Evolutionary conservation across 2,113 vertebrate genomes (phyloP), one percentile per base, ranked within the genome.

Genomic region (Pogona vitticeps): DNA sequence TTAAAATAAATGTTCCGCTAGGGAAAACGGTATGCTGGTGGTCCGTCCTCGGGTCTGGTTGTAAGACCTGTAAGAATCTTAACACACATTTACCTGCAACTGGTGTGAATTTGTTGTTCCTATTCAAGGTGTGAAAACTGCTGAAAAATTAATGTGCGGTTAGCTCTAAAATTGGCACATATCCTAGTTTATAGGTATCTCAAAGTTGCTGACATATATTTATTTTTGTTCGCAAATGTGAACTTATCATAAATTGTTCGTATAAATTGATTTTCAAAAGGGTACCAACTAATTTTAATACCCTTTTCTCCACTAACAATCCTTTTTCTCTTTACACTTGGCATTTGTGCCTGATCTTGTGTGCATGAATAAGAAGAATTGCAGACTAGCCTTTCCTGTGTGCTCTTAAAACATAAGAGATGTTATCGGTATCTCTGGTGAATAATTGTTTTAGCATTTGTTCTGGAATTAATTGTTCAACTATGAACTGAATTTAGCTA

Each of bases 1-100:
- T 86, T 80, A 75, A 81, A 67, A 67, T 59, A 58, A 88, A 56
- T 88, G 28, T 81, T 83, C 2, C 52, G 76, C 46, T 77, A 3
- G 71, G 78, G n/a, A 18, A 63, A 71, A 28, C 5, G 3, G 38
- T 33, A 33, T 76, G 58, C 38, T 61, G 71, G 40, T 52, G 40
- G 71, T 87, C 79, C 65, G 36, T 52, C 38, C 6, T 6, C 26
- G 42, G 26, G 2, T 63, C 58, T 31, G 31, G 65, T n/a, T 17
- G 42, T 42, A 84, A 75, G 59, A 21, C n/a, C 13, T 76, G 23
- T 76, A 82, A 76, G n/a, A 87, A 65, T 5, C 42, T 67, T 65
- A 40, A 67, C 17, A n/a, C 18, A 56, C 42, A 76, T 52, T 67
- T 82, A 56, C 14, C 40, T 21, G n/a, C 75, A 12, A 38, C n/a